phyloP scores from a whole-genome alignment of 2,797 vertebrate genomes.

The Paramormyrops hopkinsi region DNA sequence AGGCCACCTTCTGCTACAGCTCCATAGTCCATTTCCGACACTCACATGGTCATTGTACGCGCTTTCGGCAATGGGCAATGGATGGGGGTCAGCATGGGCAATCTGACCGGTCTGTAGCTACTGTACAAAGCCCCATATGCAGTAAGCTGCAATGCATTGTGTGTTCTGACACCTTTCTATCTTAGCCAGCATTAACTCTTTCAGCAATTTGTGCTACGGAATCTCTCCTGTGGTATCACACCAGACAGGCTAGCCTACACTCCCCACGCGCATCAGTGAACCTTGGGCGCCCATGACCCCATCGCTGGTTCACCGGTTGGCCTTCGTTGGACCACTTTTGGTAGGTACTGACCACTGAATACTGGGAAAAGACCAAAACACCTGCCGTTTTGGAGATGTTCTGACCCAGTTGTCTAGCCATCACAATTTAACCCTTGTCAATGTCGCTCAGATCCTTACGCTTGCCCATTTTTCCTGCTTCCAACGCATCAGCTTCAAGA shows the following conservation, averaged over 20 bases:
- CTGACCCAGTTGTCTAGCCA: background rate
- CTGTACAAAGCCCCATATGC: background rate
- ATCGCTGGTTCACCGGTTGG: background rate
- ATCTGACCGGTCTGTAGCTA: background rate
- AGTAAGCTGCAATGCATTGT: background rate
- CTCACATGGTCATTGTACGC: background rate
- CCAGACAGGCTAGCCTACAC: background rate
- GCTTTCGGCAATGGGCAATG: background rate
- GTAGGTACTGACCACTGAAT: background rate
- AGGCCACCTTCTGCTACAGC: background rate
- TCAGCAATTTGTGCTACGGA: background rate
- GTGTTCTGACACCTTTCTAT: background rate
- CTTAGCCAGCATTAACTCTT: background rate
- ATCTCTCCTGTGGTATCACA: background rate
- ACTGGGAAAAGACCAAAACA: background rate
- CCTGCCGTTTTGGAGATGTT: background rate
- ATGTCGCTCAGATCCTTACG: background rate
- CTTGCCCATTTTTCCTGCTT: background rate
- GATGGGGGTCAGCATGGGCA: background rate
- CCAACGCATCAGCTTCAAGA: background rate
- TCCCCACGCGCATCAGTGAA: background rate
- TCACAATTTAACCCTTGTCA: background rate
- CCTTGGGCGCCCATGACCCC: background rate
- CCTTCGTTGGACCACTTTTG: background rate
- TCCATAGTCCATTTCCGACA: background rate